Conservation (phyloP, 2,113 vertebrate genomes). For the Oxyruncus cristatus region DNA sequence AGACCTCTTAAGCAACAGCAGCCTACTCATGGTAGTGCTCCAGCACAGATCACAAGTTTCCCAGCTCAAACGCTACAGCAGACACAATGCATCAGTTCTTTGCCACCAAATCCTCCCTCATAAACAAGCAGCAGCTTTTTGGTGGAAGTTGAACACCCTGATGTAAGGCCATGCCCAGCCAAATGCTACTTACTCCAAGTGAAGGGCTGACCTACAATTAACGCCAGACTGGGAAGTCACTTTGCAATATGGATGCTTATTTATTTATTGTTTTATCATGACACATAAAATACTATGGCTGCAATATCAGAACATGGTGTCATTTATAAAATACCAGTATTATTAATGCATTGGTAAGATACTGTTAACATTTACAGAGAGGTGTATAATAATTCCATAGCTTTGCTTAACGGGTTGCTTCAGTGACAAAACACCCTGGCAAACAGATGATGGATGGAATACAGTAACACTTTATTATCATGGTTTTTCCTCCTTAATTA, state of each 20-base stretch:
- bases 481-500: background rate
- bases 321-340: constrained; percentile 36
- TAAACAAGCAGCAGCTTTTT: background rate
- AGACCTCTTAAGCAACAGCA: background rate
- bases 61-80: background rate
- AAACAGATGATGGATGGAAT: background rate
- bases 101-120: background rate
- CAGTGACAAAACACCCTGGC: constrained; percentile 11
- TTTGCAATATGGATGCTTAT: constrained; percentile 34
- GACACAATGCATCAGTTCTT: background rate
- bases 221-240: background rate
- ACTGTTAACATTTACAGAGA: constrained; percentile 46
- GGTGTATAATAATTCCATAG: background rate
- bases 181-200: background rate
- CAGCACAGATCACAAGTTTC: background rate
- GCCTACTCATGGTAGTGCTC: background rate
- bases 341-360: constrained; percentile 19
- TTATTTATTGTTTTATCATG: constrained; percentile 59
- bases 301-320: constrained; percentile 44
- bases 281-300: constrained; percentile 35
- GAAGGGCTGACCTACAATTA: background rate
- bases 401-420: background rate
- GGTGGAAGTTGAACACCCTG: background rate
- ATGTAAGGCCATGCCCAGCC: background rate
- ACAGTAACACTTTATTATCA: background rate